phyloP scores from a whole-genome alignment of 2,888 invertebrate genomes.

The Phlogophora meticulosa region DNA sequence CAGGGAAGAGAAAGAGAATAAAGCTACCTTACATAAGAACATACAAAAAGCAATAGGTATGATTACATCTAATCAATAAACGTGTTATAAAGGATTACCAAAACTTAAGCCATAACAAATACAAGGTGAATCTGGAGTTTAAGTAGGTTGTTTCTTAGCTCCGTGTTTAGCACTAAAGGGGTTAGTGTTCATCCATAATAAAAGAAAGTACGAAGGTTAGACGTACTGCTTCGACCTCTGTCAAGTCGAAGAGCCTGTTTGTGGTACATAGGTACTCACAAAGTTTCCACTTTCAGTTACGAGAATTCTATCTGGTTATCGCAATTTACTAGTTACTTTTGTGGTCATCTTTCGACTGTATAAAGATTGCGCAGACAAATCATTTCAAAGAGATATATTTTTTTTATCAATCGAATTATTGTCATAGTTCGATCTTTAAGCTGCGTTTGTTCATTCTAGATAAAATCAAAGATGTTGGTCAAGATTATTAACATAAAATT shows the following conservation, averaged over 20 bases:
- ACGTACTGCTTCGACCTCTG: slow-evolving; percentile 36
- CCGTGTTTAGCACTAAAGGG: too few relatives aligned
- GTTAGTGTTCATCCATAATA: background rate
- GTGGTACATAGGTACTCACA: background rate
- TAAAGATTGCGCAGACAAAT: background rate
- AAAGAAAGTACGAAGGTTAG: slow-evolving; percentile 50
- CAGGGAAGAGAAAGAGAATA: too few relatives aligned
- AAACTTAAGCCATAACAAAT: background rate
- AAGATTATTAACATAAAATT: slow-evolving; percentile 26
- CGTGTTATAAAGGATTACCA: too few relatives aligned
- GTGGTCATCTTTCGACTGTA: background rate
- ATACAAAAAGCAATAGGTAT: background rate
- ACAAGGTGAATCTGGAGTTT: too few relatives aligned
- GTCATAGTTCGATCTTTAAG: background rate
- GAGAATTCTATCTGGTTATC: slow-evolving; percentile 23
- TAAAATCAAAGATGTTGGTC: slow-evolving; percentile 6
- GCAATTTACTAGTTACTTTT: background rate
- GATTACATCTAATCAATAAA: too few relatives aligned
- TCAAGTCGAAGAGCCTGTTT: slow-evolving; percentile 42
- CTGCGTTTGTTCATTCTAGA: slow-evolving; percentile 10
- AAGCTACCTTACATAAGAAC: slow-evolving; percentile 20
- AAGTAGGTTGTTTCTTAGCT: too few relatives aligned
- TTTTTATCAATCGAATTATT: background rate
- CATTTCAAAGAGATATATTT: background rate
- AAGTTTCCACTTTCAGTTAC: slow-evolving; percentile 44